Percentiles rank a stretch among this genome's conserved stretches.
These are phyloP conservation scores for Scaptomyza montana DNA, from an alignment of 1,140 invertebrate species.

Conservation along the genomic window DNA sequence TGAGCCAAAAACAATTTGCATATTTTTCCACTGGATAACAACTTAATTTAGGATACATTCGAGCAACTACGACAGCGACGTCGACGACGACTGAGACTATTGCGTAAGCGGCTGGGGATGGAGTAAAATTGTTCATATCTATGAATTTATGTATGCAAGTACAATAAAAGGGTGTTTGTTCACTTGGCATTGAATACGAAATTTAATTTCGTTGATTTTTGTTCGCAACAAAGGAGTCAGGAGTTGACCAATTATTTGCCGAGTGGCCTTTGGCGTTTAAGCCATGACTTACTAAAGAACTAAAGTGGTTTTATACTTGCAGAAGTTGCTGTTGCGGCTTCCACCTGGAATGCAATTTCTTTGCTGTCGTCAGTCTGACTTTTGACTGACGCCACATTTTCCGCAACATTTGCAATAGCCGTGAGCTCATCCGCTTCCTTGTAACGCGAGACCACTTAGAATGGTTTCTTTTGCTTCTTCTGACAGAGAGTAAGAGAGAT, in stretches of 20 bases:
- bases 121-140: neutral
- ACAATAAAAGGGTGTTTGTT: neutral
- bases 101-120: conserved; percentile 9
- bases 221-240: neutral
- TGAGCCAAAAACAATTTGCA: conserved; percentile 81
- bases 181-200: conserved; percentile 10
- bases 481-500: conserved; percentile 38
- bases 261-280: conserved; percentile 15
- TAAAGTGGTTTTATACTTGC: neutral
- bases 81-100: conserved; percentile 27
- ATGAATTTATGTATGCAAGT: neutral
- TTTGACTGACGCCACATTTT: conserved; percentile 83
- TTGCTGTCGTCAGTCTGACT: conserved; percentile 79
- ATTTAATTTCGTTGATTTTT: conserved; percentile 30
- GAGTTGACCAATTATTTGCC: conserved; percentile 41
- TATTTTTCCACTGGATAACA: conserved; percentile 73
- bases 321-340: conserved; percentile 8
- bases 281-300: neutral
- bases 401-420: conserved; percentile 58
- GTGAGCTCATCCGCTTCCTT: conserved; percentile 13
- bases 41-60: conserved; percentile 73
- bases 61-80: neutral
- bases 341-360: conserved; percentile 79
- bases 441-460: conserved; percentile 8
- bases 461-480: neutral